Evolutionary conservation across 2,113 vertebrate species (phyloP).

Genomic region (Gopherus flavomarginatus): DNA sequence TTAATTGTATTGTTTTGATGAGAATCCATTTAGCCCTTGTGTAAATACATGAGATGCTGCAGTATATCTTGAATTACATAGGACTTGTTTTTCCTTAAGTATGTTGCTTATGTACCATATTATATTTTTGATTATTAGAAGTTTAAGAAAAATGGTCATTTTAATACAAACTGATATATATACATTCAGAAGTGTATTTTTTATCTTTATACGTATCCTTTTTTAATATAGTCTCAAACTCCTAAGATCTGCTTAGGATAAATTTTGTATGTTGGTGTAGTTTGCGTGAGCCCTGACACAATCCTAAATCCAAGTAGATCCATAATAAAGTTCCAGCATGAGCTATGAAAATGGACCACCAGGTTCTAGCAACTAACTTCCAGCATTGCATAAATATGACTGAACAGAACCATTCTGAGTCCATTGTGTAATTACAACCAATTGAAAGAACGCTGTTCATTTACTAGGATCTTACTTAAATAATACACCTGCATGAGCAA

Average conservation of each 20-base stretch:
- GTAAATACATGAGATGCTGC: neutral
- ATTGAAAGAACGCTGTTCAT: rapidly evolving
- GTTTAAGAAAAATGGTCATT: neutral
- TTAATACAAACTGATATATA: neutral
- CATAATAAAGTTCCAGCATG: rapidly evolving
- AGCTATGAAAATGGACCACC: rapidly evolving
- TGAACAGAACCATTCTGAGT: rapidly evolving
- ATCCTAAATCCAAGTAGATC: rapidly evolving
- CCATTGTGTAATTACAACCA: rapidly evolving
- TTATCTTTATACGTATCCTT: neutral
- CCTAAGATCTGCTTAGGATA: rapidly evolving
- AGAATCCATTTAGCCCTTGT: rapidly evolving
- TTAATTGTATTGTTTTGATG: neutral
- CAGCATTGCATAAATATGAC: rapidly evolving
- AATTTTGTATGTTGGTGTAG: rapidly evolving
- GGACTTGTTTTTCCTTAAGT: neutral
- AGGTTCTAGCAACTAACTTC: neutral
- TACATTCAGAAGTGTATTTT: rapidly evolving
- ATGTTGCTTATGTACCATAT: rapidly evolving
- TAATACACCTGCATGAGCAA: rapidly evolving
- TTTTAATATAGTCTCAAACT: neutral
- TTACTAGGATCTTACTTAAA: rapidly evolving
- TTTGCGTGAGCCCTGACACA: rapidly evolving
- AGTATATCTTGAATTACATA: rapidly evolving
- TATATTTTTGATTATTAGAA: rapidly evolving